Evolutionary conservation across 92 coral and sea anemone species (phyloP).

Genomic region (Porites divaricata): DNA sequence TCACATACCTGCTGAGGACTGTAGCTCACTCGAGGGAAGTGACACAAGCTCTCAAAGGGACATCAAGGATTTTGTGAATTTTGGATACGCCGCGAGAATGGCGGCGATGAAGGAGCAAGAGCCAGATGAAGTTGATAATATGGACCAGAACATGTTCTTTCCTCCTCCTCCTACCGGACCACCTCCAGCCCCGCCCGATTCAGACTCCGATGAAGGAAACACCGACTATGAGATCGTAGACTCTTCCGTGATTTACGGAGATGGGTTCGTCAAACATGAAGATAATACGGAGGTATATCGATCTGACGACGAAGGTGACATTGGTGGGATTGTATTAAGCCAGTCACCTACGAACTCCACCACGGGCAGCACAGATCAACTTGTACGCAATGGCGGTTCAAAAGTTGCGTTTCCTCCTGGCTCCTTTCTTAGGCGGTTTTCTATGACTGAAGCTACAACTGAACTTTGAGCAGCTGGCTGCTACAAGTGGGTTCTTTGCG

Average conservation of each 20-base stretch:
- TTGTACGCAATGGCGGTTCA: not conserved
- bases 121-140: slow-evolving; percentile 27
- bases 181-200: slow-evolving; percentile 77
- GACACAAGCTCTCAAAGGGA: slow-evolving; percentile 36
- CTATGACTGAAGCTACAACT: slow-evolving; percentile 26
- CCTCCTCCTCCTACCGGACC: slow-evolving; percentile 79
- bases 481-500: no score
- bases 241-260: not conserved
- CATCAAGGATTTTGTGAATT: slow-evolving; percentile 35
- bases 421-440: slow-evolving; percentile 17
- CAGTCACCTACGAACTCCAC: slow-evolving; percentile 55
- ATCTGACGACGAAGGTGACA: slow-evolving; percentile 27
- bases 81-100: slow-evolving; percentile 34
- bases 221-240: slow-evolving; percentile 13
- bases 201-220: slow-evolving; percentile 49
- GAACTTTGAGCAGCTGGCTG: slow-evolving; percentile 14
- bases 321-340: slow-evolving; percentile 13
- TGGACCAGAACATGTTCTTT: slow-evolving; percentile 50
- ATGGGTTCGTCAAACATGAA: not conserved
- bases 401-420: not conserved
- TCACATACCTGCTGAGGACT: slow-evolving; percentile 65
- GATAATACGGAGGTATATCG: not conserved
- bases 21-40: slow-evolving; percentile 55
- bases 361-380: slow-evolving; percentile 37
- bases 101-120: slow-evolving; percentile 9